Conservation (phyloP, 2,888 invertebrate genomes). For the Andrena fulva region DNA sequence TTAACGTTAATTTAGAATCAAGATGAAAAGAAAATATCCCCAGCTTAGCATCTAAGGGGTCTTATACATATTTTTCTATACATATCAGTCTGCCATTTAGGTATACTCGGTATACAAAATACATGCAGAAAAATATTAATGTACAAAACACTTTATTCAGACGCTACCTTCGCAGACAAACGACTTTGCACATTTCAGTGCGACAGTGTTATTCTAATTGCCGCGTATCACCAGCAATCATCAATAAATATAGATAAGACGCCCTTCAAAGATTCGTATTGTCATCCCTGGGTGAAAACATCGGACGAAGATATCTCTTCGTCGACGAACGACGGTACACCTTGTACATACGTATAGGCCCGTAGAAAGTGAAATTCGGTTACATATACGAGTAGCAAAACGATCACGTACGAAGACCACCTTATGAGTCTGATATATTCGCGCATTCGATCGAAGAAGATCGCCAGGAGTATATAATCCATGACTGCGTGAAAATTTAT, state of each 20-base stretch:
- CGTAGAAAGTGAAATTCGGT: conserved; percentile 91
- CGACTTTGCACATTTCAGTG: conserved; percentile 28
- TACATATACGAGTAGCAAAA: conserved; percentile 89
- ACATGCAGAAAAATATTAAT: conserved; percentile 53
- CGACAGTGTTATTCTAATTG: conserved; percentile 20
- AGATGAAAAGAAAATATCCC: not conserved
- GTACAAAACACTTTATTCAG: conserved; percentile 32
- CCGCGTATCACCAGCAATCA: conserved; percentile 38
- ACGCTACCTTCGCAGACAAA: conserved; percentile 30
- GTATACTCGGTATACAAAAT: conserved; percentile 38
- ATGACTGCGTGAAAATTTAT: conserved; percentile 92
- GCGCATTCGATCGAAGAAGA: conserved; percentile 94
- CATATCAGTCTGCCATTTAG: conserved; percentile 33
- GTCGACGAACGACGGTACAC: conserved; percentile 49
- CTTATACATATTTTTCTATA: conserved; percentile 19
- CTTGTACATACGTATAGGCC: conserved; percentile 79
- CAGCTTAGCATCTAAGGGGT: conserved; percentile 35
- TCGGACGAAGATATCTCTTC: conserved; percentile 48
- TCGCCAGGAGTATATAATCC: conserved; percentile 90
- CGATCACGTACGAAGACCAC: conserved; percentile 89
- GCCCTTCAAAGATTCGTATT: conserved; percentile 29
- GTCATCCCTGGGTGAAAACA: conserved; percentile 53
- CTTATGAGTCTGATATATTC: conserved; percentile 90
- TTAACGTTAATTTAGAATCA: not conserved
- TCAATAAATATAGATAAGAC: conserved; percentile 19